Evolutionary conservation across 2,888 invertebrate species (phyloP).

Genomic region (Ormyrus pomaceus): DNA sequence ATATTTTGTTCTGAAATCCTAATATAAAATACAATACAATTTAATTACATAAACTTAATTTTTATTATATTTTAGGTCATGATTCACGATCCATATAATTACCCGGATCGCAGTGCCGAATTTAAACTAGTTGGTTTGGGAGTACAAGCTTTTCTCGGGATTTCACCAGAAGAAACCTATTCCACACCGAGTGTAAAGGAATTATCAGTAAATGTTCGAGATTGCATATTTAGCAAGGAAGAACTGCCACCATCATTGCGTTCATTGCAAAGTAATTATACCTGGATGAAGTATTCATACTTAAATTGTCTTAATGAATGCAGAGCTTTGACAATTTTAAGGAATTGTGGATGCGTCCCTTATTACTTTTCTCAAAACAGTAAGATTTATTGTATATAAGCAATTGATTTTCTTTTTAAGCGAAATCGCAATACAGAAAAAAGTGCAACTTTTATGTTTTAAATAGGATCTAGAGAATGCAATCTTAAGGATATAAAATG

Average conservation of each 20-base stretch:
- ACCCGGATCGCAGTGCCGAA: conserved; percentile 81
- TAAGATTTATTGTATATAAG: conserved; percentile 51
- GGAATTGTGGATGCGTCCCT: conserved; percentile 47
- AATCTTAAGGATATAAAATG: conserved; percentile 78
- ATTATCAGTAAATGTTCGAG: conserved; percentile 76
- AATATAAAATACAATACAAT: too few species aligned
- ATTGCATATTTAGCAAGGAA: conserved; percentile 81
- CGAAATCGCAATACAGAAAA: too few species aligned
- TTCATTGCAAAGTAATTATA: conserved; percentile 65
- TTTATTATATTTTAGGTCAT: conserved; percentile 77
- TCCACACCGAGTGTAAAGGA: conserved; percentile 78
- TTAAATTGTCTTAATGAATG: conserved; percentile 48
- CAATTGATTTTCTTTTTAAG: background rate
- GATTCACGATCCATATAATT: conserved; percentile 81
- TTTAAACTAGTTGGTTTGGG: conserved; percentile 79
- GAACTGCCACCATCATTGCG: background rate
- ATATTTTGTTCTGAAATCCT: too few species aligned
- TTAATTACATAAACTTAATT: too few species aligned
- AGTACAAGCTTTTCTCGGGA: conserved; percentile 80
- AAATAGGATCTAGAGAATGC: conserved; percentile 72
- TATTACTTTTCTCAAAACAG: conserved; percentile 47
- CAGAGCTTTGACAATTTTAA: background rate
- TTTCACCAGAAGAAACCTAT: conserved; percentile 82
- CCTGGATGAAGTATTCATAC: conserved; percentile 34
- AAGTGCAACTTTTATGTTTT: background rate